These are phyloP conservation scores for Pseudonaja textilis DNA, from an alignment of 2,113 vertebrate species.

Conservation along the genomic window DNA sequence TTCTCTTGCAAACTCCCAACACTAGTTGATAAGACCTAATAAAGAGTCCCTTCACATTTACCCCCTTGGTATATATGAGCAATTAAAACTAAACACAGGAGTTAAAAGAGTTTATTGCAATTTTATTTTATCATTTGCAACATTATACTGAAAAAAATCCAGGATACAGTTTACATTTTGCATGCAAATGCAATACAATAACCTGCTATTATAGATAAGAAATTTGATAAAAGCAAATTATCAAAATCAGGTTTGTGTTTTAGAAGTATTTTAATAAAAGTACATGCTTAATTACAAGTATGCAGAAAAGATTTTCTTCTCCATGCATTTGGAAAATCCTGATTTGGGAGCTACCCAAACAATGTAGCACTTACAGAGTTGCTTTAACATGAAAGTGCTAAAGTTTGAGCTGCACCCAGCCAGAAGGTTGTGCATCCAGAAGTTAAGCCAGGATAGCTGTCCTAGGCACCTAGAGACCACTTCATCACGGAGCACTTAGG, in stretches of 20 bases:
- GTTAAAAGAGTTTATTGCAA: neutral
- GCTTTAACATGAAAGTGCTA: neutral
- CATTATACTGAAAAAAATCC: neutral
- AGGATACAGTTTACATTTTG: neutral
- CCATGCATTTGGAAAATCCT: neutral
- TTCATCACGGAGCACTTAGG: constrained; percentile 35
- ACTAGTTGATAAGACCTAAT: neutral
- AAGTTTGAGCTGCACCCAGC: constrained; percentile 1
- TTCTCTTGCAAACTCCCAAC: neutral
- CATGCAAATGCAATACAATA: neutral
- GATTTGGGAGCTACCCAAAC: constrained; percentile 24
- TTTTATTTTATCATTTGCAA: neutral
- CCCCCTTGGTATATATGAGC: neutral
- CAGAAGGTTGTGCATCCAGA: neutral
- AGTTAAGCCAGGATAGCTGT: neutral
- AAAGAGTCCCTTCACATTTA: neutral
- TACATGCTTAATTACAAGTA: neutral
- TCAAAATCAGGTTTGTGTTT: neutral
- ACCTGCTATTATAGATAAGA: neutral
- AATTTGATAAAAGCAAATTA: neutral
- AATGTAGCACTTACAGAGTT: constrained; percentile 27
- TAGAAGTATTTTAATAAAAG: neutral
- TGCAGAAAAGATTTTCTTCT: neutral
- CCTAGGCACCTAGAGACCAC: neutral
- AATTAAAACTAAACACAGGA: neutral